phyloP scores from a whole-genome alignment of 2,888 invertebrate genomes.

The Athalia rosae region DNA sequence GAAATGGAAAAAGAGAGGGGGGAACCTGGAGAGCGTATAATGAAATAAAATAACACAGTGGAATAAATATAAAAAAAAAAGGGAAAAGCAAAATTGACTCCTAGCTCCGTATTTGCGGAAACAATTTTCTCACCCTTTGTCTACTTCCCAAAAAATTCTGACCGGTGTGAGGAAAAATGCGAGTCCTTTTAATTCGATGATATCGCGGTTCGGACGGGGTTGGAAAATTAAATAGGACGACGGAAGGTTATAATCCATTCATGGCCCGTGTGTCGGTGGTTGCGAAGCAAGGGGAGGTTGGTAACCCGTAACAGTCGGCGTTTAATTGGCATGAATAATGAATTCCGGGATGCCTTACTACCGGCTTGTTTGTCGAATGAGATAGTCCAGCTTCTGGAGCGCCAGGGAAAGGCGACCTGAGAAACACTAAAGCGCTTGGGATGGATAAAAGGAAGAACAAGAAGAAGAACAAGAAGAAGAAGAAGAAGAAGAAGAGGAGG shows the following conservation, averaged over 20 bases:
- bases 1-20: slow-evolving; percentile 2
- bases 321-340: slow-evolving; percentile 69
- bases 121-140: background rate
- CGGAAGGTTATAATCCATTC: background rate
- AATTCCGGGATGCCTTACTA: slow-evolving; percentile 50
- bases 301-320: slow-evolving; percentile 47
- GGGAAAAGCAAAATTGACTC: slow-evolving; percentile 47
- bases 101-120: slow-evolving; percentile 51
- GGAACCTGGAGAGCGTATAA: slow-evolving; percentile 39
- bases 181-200: background rate
- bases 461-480: slow-evolving; percentile 33
- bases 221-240: background rate
- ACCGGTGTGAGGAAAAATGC: background rate
- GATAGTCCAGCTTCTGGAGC: slow-evolving; percentile 13
- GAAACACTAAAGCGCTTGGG: no score
- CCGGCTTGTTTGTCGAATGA: background rate
- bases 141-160: background rate
- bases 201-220: background rate
- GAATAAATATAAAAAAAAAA: slow-evolving; percentile 38
- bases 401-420: slow-evolving; percentile 12
- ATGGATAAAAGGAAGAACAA: background rate
- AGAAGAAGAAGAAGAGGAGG: slow-evolving; percentile 44
- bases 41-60: slow-evolving; percentile 45
- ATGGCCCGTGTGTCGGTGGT: background rate
- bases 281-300: slow-evolving; percentile 26